Evolutionary conservation across 2,113 vertebrate species (phyloP), one percentile per base, ranked within the genome.

Genomic region (Turnix velox): DNA sequence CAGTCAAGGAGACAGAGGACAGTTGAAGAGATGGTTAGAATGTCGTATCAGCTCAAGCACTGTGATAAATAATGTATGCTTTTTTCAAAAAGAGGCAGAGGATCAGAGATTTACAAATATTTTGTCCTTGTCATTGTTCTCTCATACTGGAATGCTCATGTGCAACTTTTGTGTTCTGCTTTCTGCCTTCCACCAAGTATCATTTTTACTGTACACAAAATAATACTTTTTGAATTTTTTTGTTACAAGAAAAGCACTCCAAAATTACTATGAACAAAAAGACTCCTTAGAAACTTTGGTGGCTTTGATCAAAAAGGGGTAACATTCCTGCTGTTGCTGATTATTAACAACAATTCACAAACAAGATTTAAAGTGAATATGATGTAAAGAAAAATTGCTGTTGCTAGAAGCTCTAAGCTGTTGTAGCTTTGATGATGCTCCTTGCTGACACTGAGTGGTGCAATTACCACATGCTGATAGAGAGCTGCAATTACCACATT

Each of bases 321-420:
- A 79, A 89, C 18, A 1, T 37, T 79, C 49, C 62, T 94, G 59
- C 54, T 87, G 75, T 67, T 94, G 87, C 49, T 48, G 63, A 49
- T 66, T 54, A 63, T 94, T 94, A 95, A 86, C 95, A 95, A 86
- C 95, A 97, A 97, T 84, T 91, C 85, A 65, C 73, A 61, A 77
- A 87, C 76, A 95, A 92, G 86, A 91, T 90, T 91, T 96, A 90
- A 92, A 95, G 85, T 88, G 80, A 69, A 35, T 58, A 51, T 87
- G 76, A 43, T 3, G 22, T 84, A 91, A 63, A 88, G 84, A 66
- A 20, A 30, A 77, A 80, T 74, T 74, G 51, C 61, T 78, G 14
- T 54, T 79, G 81, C 91, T 78, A 25, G 84, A 63, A 82, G 45
- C 66, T 78, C 42, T 24, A 37, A 89, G 76, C 75, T 91, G 62